Base-by-base conservation (phyloP, 2,113 vertebrate species). In the Lethenteron camtschaticum region DNA sequence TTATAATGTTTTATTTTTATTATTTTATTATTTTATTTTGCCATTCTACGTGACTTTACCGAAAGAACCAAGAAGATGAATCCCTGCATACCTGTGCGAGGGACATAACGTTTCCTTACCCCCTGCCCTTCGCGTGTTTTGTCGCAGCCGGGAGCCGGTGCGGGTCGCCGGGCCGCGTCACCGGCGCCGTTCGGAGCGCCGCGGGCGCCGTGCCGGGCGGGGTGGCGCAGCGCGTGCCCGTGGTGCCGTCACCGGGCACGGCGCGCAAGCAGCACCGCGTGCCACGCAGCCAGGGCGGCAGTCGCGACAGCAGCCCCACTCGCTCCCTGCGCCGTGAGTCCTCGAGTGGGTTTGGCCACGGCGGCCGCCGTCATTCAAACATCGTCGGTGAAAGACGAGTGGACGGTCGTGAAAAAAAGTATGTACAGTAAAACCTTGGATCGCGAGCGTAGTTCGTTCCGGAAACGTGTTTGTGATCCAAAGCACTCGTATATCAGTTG, bases 281-380 rank as follows among this genome's bases (percentile, higher is more conserved):
- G 75, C 94, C 94, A 11, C 86, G 88, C 74, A 99, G 94, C 78
- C 92, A 96, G 77, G 91, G 90, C 57, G 96, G 91, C 80, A 99
- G 94, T 75, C 82, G 94, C 9, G 94, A 99, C 79, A 90, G 88
- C 12, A 96, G 92, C 77, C 94, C 94, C 73, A 95, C 9, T 24
- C 63, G 63, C 63, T 16, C n/a, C 24, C 63, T n/a, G n/a, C 63
- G 63, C 63, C 24, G 63, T 66, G 24, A 66, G 24, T 66, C 24
- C 41, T 41, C 6, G 41, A 41, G 41, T 7, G 41, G 41, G 41
- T 41, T 41, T 1, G 41, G 41, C 41, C 41, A 7, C 41, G 41
- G 41, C 7, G 41, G 41, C 41, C 41, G 41, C 41, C 41, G 41
- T 41, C 41, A 7, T 41, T 41, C 41, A 7, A 41, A 41, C 41